Evolutionary conservation across 1,140 invertebrate species (phyloP).

Genomic region (Neodiprion lecontei): DNA sequence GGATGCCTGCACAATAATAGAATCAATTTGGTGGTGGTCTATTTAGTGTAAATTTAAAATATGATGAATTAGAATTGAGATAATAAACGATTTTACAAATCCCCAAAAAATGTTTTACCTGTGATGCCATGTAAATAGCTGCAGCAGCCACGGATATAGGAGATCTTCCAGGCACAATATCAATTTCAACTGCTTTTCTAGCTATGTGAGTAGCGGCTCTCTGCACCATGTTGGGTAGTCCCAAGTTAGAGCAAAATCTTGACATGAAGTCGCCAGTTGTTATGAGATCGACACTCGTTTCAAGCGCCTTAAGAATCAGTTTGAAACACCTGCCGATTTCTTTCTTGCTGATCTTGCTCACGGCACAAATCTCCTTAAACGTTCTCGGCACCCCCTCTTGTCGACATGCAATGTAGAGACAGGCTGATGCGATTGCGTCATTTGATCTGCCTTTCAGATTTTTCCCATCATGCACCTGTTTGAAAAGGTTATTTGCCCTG

Average conservation of each 20-base stretch:
- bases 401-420: slow-evolving; percentile 98
- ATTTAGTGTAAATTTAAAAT: slow-evolving; percentile 15
- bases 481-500: slow-evolving; percentile 94
- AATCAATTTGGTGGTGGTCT: slow-evolving; percentile 14
- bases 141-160: slow-evolving; percentile 99
- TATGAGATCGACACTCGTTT: slow-evolving; percentile 97
- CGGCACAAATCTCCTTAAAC: slow-evolving; percentile 99
- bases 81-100: slow-evolving; percentile 21
- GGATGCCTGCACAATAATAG: slow-evolving; percentile 74
- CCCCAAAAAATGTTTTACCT: slow-evolving; percentile 63
- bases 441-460: slow-evolving; percentile 92
- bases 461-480: slow-evolving; percentile 98
- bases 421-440: slow-evolving; percentile 98
- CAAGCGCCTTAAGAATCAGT: slow-evolving; percentile 88
- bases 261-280: slow-evolving; percentile 99
- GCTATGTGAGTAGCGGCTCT: slow-evolving; percentile 97
- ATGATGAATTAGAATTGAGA: slow-evolving; percentile 22
- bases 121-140: slow-evolving; percentile 99
- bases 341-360: slow-evolving; percentile 98
- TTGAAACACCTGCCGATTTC: slow-evolving; percentile 99
- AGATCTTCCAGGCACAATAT: slow-evolving; percentile 97
- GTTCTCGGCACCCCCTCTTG: slow-evolving; percentile 98
- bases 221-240: slow-evolving; percentile 91
- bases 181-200: slow-evolving; percentile 93
- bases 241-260: slow-evolving; percentile 86